phyloP scores from a whole-genome alignment of 1,140 invertebrate species.

The Brachionus rubens region DNA sequence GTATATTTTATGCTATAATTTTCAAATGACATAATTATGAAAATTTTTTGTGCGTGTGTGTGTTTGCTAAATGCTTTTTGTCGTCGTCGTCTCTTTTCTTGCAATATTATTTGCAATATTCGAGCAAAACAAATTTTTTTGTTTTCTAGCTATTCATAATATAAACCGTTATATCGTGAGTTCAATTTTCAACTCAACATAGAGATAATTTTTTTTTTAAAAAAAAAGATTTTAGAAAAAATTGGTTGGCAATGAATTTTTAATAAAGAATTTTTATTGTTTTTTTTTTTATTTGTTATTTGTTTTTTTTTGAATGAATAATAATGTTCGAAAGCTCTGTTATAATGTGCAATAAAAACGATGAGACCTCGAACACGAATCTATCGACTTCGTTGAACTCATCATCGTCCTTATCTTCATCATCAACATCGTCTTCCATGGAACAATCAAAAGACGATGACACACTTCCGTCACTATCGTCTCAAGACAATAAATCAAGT shows the following conservation, averaged over 20 bases:
- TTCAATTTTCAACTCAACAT: no score
- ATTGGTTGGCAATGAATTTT: no score
- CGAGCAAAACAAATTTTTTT: slow-evolving; percentile 6
- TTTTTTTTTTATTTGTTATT: slow-evolving; percentile 11
- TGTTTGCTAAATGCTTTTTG: background rate
- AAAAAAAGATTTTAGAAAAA: no score
- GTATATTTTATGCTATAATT: slow-evolving; percentile 23
- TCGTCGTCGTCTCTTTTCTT: background rate
- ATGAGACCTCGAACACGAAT: no score
- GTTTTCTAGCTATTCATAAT: no score
- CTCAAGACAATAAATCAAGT: slow-evolving; percentile 1
- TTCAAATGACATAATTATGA: slow-evolving; percentile 42
- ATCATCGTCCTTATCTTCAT: slow-evolving; percentile 25
- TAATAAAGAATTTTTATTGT: background rate
- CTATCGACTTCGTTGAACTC: background rate
- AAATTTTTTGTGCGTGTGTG: background rate
- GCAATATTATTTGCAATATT: slow-evolving; percentile 39
- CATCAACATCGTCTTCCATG: slow-evolving; percentile 23
- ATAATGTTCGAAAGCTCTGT: background rate
- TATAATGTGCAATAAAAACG: background rate
- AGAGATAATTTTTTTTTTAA: no score
- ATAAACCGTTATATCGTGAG: no score
- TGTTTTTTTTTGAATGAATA: background rate
- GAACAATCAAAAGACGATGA: background rate
- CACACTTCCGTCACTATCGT: background rate